Evolutionary conservation across 2,888 invertebrate genomes (phyloP).

Genomic region (Cyrtodaria siliqua): DNA sequence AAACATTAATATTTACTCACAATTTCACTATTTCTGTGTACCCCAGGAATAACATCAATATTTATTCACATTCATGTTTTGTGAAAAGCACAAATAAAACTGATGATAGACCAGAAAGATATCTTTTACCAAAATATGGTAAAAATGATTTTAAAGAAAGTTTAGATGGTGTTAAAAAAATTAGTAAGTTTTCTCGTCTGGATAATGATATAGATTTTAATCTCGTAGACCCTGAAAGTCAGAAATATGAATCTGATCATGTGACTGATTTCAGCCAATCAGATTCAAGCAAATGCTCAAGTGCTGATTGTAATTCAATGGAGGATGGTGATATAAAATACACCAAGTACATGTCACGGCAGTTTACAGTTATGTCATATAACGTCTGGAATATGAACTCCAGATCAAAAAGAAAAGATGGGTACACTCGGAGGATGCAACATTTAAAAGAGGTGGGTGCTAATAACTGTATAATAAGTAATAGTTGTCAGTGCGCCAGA

Average conservation of each 20-base stretch:
- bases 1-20: slow-evolving; percentile 44
- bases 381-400: slow-evolving; percentile 76
- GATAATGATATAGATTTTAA: not conserved
- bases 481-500: too few relatives aligned
- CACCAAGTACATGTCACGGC: slow-evolving; percentile 12
- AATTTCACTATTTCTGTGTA: slow-evolving; percentile 64
- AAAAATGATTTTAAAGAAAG: not conserved
- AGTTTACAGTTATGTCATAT: slow-evolving; percentile 65
- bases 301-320: slow-evolving; percentile 10
- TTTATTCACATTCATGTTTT: slow-evolving; percentile 65
- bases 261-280: slow-evolving; percentile 17
- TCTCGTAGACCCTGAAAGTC: not conserved
- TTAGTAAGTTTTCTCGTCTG: too few relatives aligned
- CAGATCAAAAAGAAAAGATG: slow-evolving; percentile 30
- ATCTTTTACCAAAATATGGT: slow-evolving; percentile 14
- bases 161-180: too few relatives aligned
- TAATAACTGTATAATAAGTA: too few relatives aligned
- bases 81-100: slow-evolving; percentile 30
- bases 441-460: slow-evolving; percentile 57
- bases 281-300: not conserved
- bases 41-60: slow-evolving; percentile 44
- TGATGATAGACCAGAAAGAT: not conserved
- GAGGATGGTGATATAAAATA: slow-evolving; percentile 4
- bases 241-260: slow-evolving; percentile 7
- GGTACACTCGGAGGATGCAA: slow-evolving; percentile 64